Evolutionary conservation across 1,140 invertebrate genomes (phyloP), one percentile per base, ranked within the genome.

Genomic region (Diprion similis): DNA sequence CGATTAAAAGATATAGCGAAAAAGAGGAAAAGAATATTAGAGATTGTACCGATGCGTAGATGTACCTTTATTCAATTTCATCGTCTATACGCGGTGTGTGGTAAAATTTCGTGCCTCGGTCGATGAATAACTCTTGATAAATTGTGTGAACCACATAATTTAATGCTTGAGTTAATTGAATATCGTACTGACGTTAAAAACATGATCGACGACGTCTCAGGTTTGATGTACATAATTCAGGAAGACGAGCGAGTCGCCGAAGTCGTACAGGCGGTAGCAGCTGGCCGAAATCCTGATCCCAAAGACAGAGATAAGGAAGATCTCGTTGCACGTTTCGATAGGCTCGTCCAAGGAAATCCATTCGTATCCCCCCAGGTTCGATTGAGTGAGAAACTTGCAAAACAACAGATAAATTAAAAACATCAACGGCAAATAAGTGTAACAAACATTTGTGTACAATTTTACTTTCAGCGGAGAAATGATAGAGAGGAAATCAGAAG

Each of bases 401-500:
- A 24, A 24, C 8, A 19, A 72, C 24, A 37, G 24, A 37, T 6
- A 37, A 37, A 37, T 37, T 37, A 37, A 3, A 37, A 37, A 37
- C 24, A 37, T 1, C 6, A 1, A 37, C 46, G 13, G 10, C 67
- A n/a, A 69, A 48, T 51, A 17, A 72, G 10, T 46, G 66, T 46
- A 13, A 19, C 37, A 6, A 8, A 51, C 59, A 66, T 46, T 13
- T 47, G 46, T 68, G 46, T 68, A 47, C 37, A 18, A 71, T 15
- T 68, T 70, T 65, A 10, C 46, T 66, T 17, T 9, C 59, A 96
- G 94, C 92, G 94, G 83, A 91, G 94, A 80, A 97, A 95, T 92
- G 96, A 98, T 84, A 90, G 96, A 74, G 96, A 98, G 86, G 96
- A 97, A 88, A 98, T 98, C 78, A 91, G 96, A 72, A 91, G 94